Evolutionary conservation across 2,888 invertebrate species (phyloP).

Genomic region (Himalopsyche kuldschensis): DNA sequence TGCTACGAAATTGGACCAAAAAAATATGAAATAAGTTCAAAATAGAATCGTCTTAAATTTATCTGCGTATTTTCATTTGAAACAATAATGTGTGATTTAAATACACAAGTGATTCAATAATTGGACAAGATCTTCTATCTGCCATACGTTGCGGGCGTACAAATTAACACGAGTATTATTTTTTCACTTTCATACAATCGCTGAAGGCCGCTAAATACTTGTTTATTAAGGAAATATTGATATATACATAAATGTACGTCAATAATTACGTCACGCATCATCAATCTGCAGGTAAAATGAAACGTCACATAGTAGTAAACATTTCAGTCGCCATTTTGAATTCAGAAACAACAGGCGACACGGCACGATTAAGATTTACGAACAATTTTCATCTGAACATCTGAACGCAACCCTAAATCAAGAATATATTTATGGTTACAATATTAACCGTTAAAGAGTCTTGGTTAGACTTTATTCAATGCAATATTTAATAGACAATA

Average conservation of each 20-base stretch:
- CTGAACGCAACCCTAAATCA: no score
- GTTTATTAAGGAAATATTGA: neutral
- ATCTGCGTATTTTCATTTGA: no score
- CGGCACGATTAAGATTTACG: no score
- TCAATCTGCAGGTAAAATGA: neutral
- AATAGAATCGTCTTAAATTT: no score
- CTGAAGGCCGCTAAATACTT: neutral
- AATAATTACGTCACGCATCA: neutral
- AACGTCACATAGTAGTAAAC: neutral
- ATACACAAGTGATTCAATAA: neutral
- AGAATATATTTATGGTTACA: no score
- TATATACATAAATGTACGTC: neutral
- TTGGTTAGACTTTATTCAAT: neutral
- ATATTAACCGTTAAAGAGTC: neutral
- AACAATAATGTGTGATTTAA: no score
- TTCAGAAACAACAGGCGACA: no score
- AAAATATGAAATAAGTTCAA: no score
- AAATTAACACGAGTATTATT: neutral
- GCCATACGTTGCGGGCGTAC: neutral
- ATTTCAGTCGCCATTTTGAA: neutral
- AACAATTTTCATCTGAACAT: no score
- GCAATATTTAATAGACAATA: neutral
- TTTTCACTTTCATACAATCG: neutral
- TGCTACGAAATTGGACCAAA: no score
- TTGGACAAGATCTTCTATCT: neutral